Conservation (phyloP, 2,888 invertebrate genomes). For the Malthinus flaveolus region DNA sequence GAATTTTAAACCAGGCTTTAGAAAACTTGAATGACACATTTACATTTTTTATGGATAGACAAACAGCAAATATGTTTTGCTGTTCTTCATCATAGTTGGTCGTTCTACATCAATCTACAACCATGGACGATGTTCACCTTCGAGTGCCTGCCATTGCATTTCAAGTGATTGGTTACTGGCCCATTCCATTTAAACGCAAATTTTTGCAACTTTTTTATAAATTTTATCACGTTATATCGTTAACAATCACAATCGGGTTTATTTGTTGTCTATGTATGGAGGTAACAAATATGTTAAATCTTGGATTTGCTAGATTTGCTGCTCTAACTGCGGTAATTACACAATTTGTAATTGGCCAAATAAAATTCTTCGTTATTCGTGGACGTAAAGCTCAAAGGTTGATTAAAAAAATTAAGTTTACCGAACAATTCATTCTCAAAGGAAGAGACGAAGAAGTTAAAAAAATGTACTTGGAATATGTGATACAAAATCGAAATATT, state of each 20-base stretch:
- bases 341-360: neutral
- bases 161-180: conserved; percentile 3
- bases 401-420: neutral
- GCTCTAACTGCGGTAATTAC: neutral
- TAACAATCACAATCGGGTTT: neutral
- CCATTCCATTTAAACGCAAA: neutral
- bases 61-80: too few species aligned
- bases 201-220: neutral
- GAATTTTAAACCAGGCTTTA: too few species aligned
- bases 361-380: neutral
- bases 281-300: neutral
- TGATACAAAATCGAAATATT: neutral
- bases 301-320: neutral
- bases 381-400: neutral
- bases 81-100: too few species aligned
- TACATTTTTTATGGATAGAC: too few species aligned
- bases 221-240: neutral
- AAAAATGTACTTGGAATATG: neutral
- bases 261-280: neutral
- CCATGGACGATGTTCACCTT: neutral
- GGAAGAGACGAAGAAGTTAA: neutral
- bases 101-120: too few species aligned
- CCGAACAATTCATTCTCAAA: conserved; percentile 1
- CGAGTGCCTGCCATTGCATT: neutral
- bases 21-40: too few species aligned